A percentile compares a stretch with the other conserved stretches of the same genome.
phyloP scores from a whole-genome alignment of 1,140 invertebrate genomes.

The Drosophila subobscura region DNA sequence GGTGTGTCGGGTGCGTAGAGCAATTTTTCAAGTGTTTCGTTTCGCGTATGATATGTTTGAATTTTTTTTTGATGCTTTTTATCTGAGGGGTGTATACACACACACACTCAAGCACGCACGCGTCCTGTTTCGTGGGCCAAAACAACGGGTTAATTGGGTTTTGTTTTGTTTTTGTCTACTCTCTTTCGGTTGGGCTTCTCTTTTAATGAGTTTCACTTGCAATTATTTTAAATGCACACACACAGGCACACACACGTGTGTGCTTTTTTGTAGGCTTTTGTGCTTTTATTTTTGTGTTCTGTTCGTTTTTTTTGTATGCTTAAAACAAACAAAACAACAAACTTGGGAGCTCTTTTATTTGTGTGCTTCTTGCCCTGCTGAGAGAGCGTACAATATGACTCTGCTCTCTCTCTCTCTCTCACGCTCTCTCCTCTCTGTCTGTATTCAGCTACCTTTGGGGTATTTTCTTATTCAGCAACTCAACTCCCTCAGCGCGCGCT shows the following conservation, averaged over 20 bases:
- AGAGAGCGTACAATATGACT: constrained; percentile 19
- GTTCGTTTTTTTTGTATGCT: constrained; percentile 34
- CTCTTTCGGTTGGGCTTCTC: constrained; percentile 22
- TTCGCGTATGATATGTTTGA: constrained; percentile 34
- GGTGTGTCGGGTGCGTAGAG: constrained; percentile 6
- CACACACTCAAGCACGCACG: constrained; percentile 21
- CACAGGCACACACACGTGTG: too few relatives aligned
- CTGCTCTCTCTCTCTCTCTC: constrained; percentile 20
- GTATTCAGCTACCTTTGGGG: constrained; percentile 21
- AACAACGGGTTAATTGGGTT: constrained; percentile 38
- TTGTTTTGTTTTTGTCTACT: constrained; percentile 4
- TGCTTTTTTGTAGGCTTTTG: constrained; percentile 15
- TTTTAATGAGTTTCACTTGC: constrained; percentile 57
- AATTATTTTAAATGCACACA: constrained; percentile 20
- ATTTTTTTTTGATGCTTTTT: constrained; percentile 19
- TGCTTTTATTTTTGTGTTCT: constrained; percentile 43
- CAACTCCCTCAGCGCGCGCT: constrained; percentile 24
- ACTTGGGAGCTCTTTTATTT: constrained; percentile 52
- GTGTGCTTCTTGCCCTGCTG: constrained; percentile 22
- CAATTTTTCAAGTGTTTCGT: too few relatives aligned
- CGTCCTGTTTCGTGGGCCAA: constrained; percentile 3
- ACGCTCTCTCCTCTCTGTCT: constrained; percentile 22
- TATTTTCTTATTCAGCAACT: constrained; percentile 52
- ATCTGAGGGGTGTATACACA: constrained; percentile 12
- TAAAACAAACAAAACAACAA: constrained; percentile 57